Evolutionary conservation across 2,113 vertebrate genomes (phyloP).

Genomic region (Gracilinanus agilis): DNA sequence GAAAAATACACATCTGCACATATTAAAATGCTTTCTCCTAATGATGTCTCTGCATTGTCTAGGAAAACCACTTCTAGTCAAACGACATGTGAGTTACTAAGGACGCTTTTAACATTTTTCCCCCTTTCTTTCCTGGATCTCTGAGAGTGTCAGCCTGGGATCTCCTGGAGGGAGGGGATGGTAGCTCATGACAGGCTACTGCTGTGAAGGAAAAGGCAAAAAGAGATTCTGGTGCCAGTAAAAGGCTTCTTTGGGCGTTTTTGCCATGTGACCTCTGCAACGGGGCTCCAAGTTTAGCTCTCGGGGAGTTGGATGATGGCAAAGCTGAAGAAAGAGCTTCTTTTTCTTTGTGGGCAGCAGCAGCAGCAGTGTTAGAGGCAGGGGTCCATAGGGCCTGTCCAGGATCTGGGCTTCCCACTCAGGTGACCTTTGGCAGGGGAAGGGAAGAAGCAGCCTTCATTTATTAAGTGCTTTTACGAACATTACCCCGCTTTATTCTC

Average conservation of each 20-base stretch:
- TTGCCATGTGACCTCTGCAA: neutral
- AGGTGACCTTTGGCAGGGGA: neutral
- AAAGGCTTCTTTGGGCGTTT: neutral
- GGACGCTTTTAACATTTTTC: constrained; percentile 10
- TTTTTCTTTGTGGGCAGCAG: neutral
- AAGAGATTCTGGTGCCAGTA: neutral
- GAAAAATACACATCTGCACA: constrained; percentile 10
- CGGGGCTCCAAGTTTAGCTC: neutral
- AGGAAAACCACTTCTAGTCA: neutral
- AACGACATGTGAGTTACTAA: constrained; percentile 33
- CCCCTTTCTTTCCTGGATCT: constrained; percentile 46
- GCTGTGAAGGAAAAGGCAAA: constrained; percentile 32
- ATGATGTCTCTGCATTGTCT: constrained; percentile 30
- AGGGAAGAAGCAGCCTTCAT: neutral
- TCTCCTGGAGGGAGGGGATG: constrained; percentile 52
- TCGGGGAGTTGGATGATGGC: neutral
- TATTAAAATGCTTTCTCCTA: neutral
- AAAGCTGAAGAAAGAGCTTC: neutral
- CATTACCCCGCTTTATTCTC: neutral
- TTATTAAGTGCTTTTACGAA: neutral
- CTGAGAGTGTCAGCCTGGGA: constrained; percentile 43
- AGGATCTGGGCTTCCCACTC: too few species aligned
- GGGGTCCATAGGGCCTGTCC: neutral
- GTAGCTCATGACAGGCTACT: constrained; percentile 47
- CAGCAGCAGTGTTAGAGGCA: neutral